These are phyloP conservation scores for Pollicipes pollicipes DNA, from an alignment of 1,140 invertebrate genomes.

Conservation along the genomic window DNA sequence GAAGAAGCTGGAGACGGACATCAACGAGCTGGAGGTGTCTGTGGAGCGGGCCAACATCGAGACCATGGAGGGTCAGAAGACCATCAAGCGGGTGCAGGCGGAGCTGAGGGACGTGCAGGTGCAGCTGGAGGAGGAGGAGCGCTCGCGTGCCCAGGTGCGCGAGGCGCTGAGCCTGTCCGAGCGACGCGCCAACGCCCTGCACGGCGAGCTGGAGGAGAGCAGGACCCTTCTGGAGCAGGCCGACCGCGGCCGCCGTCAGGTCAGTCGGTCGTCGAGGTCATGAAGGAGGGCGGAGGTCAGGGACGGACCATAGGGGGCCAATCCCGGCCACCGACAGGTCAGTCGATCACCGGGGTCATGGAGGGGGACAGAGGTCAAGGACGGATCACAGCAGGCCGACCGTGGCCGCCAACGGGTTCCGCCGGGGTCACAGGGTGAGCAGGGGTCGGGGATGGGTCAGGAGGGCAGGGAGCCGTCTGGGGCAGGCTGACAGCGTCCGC, in stretches of 20 bases:
- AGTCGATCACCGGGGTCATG: too few species aligned
- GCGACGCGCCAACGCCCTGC: slow-evolving; percentile 30
- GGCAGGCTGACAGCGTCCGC: too few species aligned
- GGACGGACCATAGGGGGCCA: too few species aligned
- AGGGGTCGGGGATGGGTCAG: too few species aligned
- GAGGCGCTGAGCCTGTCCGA: slow-evolving; percentile 36
- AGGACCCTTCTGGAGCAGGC: slow-evolving; percentile 34
- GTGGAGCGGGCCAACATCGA: slow-evolving; percentile 38
- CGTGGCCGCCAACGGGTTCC: too few species aligned
- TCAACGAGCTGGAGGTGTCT: slow-evolving; percentile 85
- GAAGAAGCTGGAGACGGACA: slow-evolving; percentile 99
- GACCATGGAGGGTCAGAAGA: slow-evolving; percentile 41
- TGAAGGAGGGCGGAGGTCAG: too few species aligned
- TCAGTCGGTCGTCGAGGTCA: too few species aligned
- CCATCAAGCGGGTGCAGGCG: slow-evolving; percentile 37
- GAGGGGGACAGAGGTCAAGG: too few species aligned
- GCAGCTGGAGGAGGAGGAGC: slow-evolving; percentile 39
- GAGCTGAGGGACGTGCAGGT: slow-evolving; percentile 31
- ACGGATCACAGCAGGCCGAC: too few species aligned
- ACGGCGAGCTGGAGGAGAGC: slow-evolving; percentile 36
- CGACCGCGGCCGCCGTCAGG: slow-evolving; percentile 78
- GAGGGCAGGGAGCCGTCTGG: too few species aligned
- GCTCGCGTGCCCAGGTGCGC: slow-evolving; percentile 35
- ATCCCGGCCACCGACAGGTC: too few species aligned
- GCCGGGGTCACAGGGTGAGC: too few species aligned